Conservation (phyloP, 1,140 invertebrate species). For the Drosophila nigrodunni region DNA sequence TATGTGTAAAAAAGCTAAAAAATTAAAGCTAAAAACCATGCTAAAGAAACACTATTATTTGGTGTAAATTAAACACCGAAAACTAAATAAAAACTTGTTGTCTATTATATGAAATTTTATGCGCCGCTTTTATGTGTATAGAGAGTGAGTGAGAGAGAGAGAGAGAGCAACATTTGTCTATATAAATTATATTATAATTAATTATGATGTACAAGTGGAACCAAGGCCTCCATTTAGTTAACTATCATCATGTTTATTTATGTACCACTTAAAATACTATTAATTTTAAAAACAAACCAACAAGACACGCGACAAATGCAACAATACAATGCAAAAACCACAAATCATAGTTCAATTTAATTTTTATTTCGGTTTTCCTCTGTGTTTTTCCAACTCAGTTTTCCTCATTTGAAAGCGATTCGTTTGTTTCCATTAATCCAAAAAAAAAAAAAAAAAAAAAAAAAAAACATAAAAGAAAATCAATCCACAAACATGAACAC, state of each 20-base stretch:
- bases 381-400: conserved; percentile 10
- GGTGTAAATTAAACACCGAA: conserved; percentile 60
- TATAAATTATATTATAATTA: conserved; percentile 47
- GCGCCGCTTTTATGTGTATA: conserved; percentile 65
- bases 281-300: conserved; percentile 46
- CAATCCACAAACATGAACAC: conserved; percentile 52
- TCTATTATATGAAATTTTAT: conserved; percentile 76
- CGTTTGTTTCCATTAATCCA: conserved; percentile 13
- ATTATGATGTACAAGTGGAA: conserved; percentile 32
- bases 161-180: conserved; percentile 47
- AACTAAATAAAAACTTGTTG: conserved; percentile 62
- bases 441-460: conserved; percentile 6
- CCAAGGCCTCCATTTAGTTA: conserved; percentile 25
- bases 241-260: conserved; percentile 32
- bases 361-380: conserved; percentile 15
- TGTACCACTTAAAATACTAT: conserved; percentile 26
- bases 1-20: conserved; percentile 52
- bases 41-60: conserved; percentile 56
- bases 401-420: conserved; percentile 20
- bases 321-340: conserved; percentile 52
- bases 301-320: conserved; percentile 78
- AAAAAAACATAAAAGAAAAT: conserved; percentile 34
- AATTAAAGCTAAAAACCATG: conserved; percentile 23
- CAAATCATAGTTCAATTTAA: conserved; percentile 73
- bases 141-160: background rate